Base-by-base conservation (phyloP, 2,113 vertebrate species). In the Pseudorhombus dupliciocellatus region DNA sequence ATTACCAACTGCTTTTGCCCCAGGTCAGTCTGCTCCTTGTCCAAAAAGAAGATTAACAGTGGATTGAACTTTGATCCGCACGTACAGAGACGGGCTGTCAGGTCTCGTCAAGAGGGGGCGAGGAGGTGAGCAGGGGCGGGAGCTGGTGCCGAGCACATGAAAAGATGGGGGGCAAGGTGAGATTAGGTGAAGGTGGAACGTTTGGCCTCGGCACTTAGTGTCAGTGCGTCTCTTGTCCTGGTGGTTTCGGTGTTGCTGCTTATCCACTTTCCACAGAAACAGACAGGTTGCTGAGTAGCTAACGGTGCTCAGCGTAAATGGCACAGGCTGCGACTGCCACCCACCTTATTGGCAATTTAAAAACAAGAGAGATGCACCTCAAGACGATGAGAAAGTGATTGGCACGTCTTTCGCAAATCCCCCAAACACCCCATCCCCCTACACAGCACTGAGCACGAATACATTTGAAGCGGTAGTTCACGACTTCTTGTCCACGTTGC, bases 21-120 rank as follows among this genome's bases (percentile, higher is more conserved):
- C 31, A 65, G 58, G 67, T 76, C 70, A 59, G 62, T 77, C 62
- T 79, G 84, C 55, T 59, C 61, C 71, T 76, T 74, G 63, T 70
- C 66, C 69, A 71, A 80, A 72, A 57, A 44, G 15, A 64, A 74
- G 71, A 80, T 84, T 81, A 81, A 83, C 77, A 84, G 66, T n/a
- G 52, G 83, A 85, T 65, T 86, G 75, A 81, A 87, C 87, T 88
- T 79, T 70, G 65, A 66, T 81, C 75, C 42, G 74, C 54, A 68
- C 24, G 54, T 54, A 40, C 64, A 68, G 53, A 48, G 61, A 42
- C 55, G 4, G 59, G 44, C 61, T 73, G 81, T 80, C 80, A 66
- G 28, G 31, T 79, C 74, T 54, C 15, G 70, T 69, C 58, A 67
- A 73, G 66, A 57, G 50, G 50, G 24, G 50, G 24, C 1, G 7